phyloP scores from a whole-genome alignment of 2,113 vertebrate genomes.

The Bos javanicus region DNA sequence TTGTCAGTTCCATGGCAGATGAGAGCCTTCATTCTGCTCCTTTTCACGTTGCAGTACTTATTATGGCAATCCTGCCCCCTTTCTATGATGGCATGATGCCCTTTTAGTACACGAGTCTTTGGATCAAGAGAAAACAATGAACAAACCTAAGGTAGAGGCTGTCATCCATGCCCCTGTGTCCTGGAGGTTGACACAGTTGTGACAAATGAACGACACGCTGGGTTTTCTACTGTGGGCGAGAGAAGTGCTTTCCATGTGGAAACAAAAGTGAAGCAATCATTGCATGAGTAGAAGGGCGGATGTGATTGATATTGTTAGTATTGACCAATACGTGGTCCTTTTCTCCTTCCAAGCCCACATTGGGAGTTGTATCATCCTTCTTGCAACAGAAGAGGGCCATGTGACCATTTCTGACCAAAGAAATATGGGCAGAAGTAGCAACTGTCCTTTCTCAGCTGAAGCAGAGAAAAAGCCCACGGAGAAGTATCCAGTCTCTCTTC shows the following conservation, averaged over 20 bases:
- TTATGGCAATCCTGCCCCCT: accelerated
- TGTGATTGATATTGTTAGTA: too few relatives aligned
- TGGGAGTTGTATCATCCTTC: background rate
- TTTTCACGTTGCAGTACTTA: background rate
- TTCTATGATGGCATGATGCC: background rate
- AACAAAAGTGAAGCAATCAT: background rate
- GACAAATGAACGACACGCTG: background rate
- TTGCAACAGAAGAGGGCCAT: background rate
- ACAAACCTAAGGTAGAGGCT: background rate
- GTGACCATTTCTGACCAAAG: background rate
- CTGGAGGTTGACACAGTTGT: background rate
- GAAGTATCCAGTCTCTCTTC: background rate
- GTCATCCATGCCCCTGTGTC: background rate
- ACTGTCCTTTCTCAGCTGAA: background rate
- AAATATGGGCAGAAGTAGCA: background rate
- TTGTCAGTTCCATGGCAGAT: background rate
- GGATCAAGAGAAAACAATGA: background rate
- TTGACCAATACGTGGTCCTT: background rate
- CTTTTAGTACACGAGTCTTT: background rate
- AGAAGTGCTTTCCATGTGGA: background rate
- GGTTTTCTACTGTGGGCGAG: background rate
- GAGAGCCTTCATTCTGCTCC: background rate
- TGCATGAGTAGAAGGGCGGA: background rate
- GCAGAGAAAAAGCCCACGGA: background rate
- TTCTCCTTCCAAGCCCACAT: background rate